These are phyloP conservation scores for Achatina immaculata DNA, from an alignment of 1,140 invertebrate species.

Conservation along the genomic window DNA sequence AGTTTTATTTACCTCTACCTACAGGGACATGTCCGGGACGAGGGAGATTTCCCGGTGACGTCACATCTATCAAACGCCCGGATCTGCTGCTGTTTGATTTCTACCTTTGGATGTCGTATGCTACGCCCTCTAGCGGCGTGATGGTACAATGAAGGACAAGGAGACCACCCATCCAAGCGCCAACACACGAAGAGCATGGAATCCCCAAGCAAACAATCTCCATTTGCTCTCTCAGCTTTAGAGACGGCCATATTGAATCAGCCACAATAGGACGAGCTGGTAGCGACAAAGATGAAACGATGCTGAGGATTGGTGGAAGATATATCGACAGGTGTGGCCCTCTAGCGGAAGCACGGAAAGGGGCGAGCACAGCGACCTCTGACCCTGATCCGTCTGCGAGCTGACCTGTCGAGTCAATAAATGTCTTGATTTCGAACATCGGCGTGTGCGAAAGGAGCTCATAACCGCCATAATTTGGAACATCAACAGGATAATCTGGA, in stretches of 20 bases:
- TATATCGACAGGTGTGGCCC: conserved; percentile 25
- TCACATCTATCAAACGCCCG: background rate
- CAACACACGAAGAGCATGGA: background rate
- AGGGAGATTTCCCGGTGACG: background rate
- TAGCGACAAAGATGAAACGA: conserved; percentile 28
- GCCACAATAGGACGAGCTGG: conserved; percentile 4
- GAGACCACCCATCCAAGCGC: conserved; percentile 28
- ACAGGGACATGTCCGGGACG: background rate
- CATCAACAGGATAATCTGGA: conserved; percentile 8
- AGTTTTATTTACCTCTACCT: background rate
- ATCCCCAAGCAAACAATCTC: conserved; percentile 15
- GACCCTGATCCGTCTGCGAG: background rate
- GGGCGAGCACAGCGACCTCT: conserved; percentile 25
- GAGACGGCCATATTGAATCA: conserved; percentile 9
- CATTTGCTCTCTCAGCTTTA: conserved; percentile 16
- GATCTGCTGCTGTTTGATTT: conserved; percentile 21
- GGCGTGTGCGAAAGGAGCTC: background rate
- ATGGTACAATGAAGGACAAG: conserved; percentile 29
- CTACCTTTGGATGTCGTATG: conserved; percentile 15
- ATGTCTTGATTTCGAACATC: background rate
- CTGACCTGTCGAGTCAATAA: conserved; percentile 15
- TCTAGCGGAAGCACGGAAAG: conserved; percentile 21
- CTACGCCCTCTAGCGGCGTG: conserved; percentile 17
- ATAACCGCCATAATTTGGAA: background rate
- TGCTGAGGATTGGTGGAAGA: conserved; percentile 9